Conservation (phyloP, 2,113 vertebrate species). For the Sebastes schlegelii region DNA sequence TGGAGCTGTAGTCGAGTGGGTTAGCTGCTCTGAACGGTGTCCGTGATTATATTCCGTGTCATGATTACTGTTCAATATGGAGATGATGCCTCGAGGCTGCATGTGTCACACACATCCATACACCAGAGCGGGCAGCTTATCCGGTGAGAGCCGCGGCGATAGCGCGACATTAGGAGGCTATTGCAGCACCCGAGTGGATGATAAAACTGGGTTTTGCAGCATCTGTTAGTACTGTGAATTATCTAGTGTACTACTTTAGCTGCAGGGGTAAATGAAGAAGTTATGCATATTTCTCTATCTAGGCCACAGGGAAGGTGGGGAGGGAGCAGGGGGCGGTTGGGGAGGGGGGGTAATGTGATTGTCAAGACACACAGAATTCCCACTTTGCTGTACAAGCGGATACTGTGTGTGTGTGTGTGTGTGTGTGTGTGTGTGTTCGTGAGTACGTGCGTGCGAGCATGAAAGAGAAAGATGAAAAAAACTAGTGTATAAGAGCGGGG, state of each 20-base stretch:
- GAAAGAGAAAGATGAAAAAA: background rate
- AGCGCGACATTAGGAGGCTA: slow-evolving; percentile 28
- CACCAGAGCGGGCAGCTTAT: slow-evolving; percentile 32
- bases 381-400: slow-evolving; percentile 37
- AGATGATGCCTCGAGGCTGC: slow-evolving; percentile 30
- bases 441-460: too few relatives aligned
- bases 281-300: slow-evolving; percentile 74
- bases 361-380: slow-evolving; percentile 63
- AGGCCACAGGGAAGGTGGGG: slow-evolving; percentile 68
- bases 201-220: slow-evolving; percentile 38
- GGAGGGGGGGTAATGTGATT: slow-evolving; percentile 51
- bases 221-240: slow-evolving; percentile 56
- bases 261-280: slow-evolving; percentile 65
- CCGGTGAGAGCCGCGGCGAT: slow-evolving; percentile 1
- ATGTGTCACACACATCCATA: slow-evolving; percentile 16
- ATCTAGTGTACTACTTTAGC: slow-evolving; percentile 46
- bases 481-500: background rate
- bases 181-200: slow-evolving; percentile 33
- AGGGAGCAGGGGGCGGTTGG: background rate
- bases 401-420: background rate
- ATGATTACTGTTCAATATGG: slow-evolving; percentile 47
- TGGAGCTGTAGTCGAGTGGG: background rate
- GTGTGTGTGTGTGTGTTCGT: too few relatives aligned
- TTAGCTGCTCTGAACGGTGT: slow-evolving; percentile 22
- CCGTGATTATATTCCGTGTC: slow-evolving; percentile 7